Evolutionary conservation across 2,113 vertebrate species (phyloP).

Genomic region (Petroica traversi): DNA sequence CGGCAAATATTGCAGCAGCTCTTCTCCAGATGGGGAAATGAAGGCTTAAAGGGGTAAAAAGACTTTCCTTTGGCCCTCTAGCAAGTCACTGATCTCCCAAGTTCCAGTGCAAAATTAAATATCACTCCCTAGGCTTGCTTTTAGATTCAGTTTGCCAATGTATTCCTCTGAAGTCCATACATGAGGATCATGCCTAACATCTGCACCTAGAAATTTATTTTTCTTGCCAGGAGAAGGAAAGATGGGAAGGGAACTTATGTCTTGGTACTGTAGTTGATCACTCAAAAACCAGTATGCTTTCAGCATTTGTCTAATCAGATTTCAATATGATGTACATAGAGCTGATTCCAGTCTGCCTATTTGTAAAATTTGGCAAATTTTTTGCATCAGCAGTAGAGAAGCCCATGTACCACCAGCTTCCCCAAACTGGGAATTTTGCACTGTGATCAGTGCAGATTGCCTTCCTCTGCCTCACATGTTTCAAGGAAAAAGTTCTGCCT

Average conservation of each 20-base stretch:
- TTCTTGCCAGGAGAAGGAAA: background rate
- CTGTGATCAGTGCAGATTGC: background rate
- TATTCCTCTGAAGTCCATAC: background rate
- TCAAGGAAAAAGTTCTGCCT: background rate
- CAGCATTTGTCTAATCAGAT: background rate
- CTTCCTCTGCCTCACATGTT: background rate
- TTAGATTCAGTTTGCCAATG: background rate
- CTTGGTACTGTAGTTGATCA: background rate
- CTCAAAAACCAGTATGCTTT: background rate
- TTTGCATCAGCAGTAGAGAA: background rate
- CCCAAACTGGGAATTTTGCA: background rate
- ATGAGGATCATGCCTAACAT: background rate
- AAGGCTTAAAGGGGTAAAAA: background rate
- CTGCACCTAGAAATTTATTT: background rate
- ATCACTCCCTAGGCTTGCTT: background rate
- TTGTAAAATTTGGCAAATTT: background rate
- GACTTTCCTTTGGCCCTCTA: background rate
- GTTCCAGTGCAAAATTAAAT: background rate
- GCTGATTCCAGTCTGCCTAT: background rate
- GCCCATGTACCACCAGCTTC: background rate
- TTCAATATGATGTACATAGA: background rate
- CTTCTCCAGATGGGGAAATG: background rate
- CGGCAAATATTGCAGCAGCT: background rate
- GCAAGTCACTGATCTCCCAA: background rate
- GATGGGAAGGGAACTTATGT: background rate